Evolutionary conservation across 2,113 vertebrate species (phyloP).

Genomic region (Gopherus flavomarginatus): DNA sequence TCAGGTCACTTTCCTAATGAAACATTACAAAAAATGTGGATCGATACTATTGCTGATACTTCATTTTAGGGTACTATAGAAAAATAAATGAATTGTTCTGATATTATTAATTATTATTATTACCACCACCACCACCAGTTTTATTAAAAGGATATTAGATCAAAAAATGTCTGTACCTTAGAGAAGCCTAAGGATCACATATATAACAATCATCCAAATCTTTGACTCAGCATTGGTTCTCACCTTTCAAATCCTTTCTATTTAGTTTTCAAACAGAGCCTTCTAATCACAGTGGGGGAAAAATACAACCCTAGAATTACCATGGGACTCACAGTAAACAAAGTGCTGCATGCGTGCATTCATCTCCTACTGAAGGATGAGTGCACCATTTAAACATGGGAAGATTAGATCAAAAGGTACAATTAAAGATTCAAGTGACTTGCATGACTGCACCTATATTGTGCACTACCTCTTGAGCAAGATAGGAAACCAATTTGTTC

Average conservation of each 20-base stretch:
- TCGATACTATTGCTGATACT: background rate
- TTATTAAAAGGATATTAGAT: background rate
- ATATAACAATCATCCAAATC: background rate
- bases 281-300: background rate
- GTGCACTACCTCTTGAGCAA: background rate
- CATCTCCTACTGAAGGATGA: background rate
- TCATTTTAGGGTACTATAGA: background rate
- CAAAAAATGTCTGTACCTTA: background rate
- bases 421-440: constrained; percentile 25
- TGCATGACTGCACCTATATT: background rate
- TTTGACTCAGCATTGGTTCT: background rate
- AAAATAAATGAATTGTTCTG: background rate
- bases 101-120: background rate
- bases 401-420: background rate
- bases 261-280: background rate
- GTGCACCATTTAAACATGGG: background rate
- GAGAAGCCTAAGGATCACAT: background rate
- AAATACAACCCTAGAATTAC: background rate
- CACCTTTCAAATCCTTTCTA: background rate
- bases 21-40: too few relatives aligned
- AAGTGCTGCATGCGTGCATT: background rate
- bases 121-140: background rate
- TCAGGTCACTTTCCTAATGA: background rate
- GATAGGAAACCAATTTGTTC: background rate
- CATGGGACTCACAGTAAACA: background rate